Percentiles rank a stretch among this genome's conserved stretches.
Conservation (phyloP, 2,113 vertebrate species). For the Triplophysa dalaica region DNA sequence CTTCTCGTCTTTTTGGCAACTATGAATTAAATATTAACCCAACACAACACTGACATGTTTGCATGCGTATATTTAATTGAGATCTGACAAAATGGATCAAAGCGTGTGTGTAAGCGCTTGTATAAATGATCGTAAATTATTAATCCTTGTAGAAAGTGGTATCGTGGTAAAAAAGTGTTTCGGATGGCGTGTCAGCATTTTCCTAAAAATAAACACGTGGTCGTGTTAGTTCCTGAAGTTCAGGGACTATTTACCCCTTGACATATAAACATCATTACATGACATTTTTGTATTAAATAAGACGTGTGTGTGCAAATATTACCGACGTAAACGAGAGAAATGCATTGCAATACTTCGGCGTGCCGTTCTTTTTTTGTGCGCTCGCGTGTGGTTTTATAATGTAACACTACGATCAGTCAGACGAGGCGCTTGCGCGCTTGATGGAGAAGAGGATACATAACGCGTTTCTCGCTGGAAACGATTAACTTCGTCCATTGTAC, state of each 20-base stretch:
- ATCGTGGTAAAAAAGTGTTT: not conserved
- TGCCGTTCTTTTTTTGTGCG: not conserved
- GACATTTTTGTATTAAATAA: too few species aligned
- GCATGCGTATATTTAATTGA: not conserved
- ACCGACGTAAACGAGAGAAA: not conserved
- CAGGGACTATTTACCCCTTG: not conserved
- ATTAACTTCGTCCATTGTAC: constrained; percentile 51
- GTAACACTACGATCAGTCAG: not conserved
- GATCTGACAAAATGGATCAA: not conserved
- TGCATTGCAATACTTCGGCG: not conserved
- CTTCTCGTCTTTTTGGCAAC: not conserved
- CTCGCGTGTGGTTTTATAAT: not conserved
- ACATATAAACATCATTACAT: not conserved
- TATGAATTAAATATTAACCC: not conserved
- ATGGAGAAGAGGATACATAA: not conserved
- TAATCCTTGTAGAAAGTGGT: not conserved
- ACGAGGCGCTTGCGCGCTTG: not conserved
- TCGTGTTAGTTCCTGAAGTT: not conserved
- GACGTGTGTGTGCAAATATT: too few species aligned
- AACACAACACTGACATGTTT: not conserved
- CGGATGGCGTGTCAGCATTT: not conserved
- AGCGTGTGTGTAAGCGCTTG: not conserved
- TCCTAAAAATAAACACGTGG: too few species aligned
- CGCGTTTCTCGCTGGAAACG: constrained; percentile 16
- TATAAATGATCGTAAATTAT: not conserved